Conservation (phyloP, 2,888 invertebrate genomes). For the Leptopilina myrica region DNA sequence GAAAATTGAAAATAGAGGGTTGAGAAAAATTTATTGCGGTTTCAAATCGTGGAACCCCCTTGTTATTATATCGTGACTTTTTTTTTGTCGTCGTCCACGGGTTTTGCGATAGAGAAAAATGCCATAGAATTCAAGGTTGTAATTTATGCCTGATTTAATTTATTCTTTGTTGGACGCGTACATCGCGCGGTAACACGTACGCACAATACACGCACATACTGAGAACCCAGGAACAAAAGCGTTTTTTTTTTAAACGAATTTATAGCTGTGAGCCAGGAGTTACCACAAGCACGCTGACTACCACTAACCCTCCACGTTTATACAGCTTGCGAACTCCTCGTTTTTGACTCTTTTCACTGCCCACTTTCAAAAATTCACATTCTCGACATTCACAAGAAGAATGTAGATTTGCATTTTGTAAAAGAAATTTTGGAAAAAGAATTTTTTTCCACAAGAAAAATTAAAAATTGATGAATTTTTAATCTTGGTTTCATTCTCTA, state of each 20-base stretch:
- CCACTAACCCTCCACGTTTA: background rate
- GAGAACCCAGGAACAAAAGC: conserved; percentile 61
- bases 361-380: too few relatives aligned
- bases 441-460: background rate
- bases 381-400: background rate
- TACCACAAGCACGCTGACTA: conserved; percentile 62
- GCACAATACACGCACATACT: conserved; percentile 51
- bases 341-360: background rate
- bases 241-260: conserved; percentile 71
- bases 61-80: conserved; percentile 8
- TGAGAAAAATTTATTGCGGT: conserved; percentile 2
- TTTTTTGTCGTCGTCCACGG: background rate
- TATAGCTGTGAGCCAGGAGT: conserved; percentile 61
- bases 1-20: conserved; percentile 3
- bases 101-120: conserved; percentile 5
- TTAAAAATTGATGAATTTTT: too few relatives aligned
- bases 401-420: background rate
- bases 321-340: background rate
- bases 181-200: conserved; percentile 33
- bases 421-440: background rate
- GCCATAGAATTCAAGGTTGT: background rate
- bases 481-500: too few relatives aligned
- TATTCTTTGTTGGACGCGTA: conserved; percentile 33
- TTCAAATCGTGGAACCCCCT: background rate
- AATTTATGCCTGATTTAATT: conserved; percentile 30